phyloP scores from a whole-genome alignment of 2,888 invertebrate genomes.

The Allophyes oxyacanthae region DNA sequence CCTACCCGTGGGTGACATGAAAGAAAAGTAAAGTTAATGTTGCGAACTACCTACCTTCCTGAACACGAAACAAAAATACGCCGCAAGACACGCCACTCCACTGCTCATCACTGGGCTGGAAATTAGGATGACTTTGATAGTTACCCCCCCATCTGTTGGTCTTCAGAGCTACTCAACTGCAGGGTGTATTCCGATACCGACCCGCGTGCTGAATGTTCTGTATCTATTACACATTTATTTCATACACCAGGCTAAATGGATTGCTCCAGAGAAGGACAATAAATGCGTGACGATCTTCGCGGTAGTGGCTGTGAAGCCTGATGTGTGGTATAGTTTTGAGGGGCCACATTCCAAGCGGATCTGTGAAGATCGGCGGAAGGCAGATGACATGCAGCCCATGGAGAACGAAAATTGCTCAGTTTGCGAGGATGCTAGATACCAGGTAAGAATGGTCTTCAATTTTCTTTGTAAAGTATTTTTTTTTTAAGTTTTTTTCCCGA shows the following conservation, averaged over 20 bases:
- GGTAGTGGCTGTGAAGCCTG: constrained; percentile 76
- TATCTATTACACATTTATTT: not conserved
- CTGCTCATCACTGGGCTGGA: no score
- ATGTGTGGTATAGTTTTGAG: constrained; percentile 81
- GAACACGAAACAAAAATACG: no score
- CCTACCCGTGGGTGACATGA: no score
- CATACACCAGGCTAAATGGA: constrained; percentile 73
- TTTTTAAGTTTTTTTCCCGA: no score
- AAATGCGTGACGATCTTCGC: constrained; percentile 82
- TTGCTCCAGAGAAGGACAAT: constrained; percentile 77
- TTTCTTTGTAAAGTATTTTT: not conserved
- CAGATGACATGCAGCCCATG: constrained; percentile 79
- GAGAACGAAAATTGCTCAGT: constrained; percentile 76
- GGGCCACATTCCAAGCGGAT: constrained; percentile 76
- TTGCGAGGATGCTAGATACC: constrained; percentile 82
- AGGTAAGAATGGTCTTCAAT: constrained; percentile 70
- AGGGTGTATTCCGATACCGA: no score
- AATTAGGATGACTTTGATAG: no score
- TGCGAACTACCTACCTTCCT: no score
- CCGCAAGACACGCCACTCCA: no score
- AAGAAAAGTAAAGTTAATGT: no score
- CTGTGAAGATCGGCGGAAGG: constrained; percentile 80
- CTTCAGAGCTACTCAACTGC: no score
- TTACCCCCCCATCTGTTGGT: no score
- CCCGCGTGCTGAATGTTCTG: no score